A percentile compares a stretch with the other conserved stretches of the same genome.
phyloP scores from a whole-genome alignment of 2,888 invertebrate genomes.

The Plemyria rubiginata region DNA sequence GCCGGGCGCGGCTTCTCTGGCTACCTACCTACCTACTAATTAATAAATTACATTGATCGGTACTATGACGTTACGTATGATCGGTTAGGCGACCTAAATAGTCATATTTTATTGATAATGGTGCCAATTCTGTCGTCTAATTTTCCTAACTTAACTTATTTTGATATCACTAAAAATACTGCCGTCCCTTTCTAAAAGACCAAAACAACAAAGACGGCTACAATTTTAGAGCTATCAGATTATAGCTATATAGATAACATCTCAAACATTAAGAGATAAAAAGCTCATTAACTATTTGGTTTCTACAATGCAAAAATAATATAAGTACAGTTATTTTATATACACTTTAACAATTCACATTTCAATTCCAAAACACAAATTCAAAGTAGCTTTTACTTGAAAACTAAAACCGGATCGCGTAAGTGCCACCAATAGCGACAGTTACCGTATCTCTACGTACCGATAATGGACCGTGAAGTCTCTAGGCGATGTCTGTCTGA shows the following conservation, averaged over 20 bases:
- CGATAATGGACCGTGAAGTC: constrained; percentile 79
- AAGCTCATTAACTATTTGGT: too few species aligned
- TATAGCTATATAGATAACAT: too few species aligned
- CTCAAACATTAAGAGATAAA: too few species aligned
- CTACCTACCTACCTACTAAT: constrained; percentile 76
- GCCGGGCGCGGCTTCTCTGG: constrained; percentile 70
- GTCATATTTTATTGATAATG: too few species aligned
- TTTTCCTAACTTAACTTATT: too few species aligned
- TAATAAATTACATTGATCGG: constrained; percentile 82
- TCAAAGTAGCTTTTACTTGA: constrained; percentile 50
- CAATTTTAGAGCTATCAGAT: too few species aligned
- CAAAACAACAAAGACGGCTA: too few species aligned
- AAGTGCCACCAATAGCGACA: constrained; percentile 71
- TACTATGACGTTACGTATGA: constrained; percentile 4
- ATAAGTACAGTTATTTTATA: too few species aligned
- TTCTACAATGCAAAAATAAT: too few species aligned
- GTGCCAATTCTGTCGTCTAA: too few species aligned
- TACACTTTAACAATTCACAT: constrained; percentile 36
- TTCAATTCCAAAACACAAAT: constrained; percentile 50
- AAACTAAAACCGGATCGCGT: constrained; percentile 55
- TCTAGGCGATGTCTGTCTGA: constrained; percentile 66
- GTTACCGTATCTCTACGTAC: constrained; percentile 68
- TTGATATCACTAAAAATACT: too few species aligned
- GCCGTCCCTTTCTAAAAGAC: too few species aligned
- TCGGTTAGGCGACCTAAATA: not conserved